These are phyloP conservation scores for Palythoa grandiflora DNA, from an alignment of 92 coral and sea anemone species.

Conservation along the genomic window DNA sequence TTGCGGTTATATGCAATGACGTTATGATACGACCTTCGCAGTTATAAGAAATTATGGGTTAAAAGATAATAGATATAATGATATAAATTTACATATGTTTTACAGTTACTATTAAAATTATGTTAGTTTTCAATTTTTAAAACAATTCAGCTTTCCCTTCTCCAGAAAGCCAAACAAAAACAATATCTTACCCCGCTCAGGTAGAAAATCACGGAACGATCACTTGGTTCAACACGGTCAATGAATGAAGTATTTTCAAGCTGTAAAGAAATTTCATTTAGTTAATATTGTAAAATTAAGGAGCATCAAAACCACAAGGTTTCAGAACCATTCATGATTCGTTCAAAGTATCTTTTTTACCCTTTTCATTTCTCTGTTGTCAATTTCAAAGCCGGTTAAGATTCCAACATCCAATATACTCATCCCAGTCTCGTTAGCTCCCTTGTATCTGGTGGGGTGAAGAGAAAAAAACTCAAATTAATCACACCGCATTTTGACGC, in stretches of 20 bases:
- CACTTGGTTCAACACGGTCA: constrained; percentile 52
- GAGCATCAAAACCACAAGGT: background rate
- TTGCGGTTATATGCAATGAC: too few relatives aligned
- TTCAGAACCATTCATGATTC: too few relatives aligned
- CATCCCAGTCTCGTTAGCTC: constrained; percentile 84
- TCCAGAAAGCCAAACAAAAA: too few relatives aligned
- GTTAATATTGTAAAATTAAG: background rate
- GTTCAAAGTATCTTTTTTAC: constrained; percentile 27
- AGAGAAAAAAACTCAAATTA: background rate
- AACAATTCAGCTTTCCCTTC: too few relatives aligned
- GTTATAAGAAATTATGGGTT: too few relatives aligned
- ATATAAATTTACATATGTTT: too few relatives aligned
- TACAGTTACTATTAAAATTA: too few relatives aligned
- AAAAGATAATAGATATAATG: too few relatives aligned
- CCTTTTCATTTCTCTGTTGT: constrained; percentile 57
- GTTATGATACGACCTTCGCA: too few relatives aligned
- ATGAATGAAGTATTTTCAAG: constrained; percentile 51
- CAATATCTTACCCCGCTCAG: constrained; percentile 40
- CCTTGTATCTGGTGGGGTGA: constrained; percentile 61
- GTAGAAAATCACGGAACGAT: constrained; percentile 57
- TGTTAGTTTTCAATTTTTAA: too few relatives aligned
- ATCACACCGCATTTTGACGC: too few relatives aligned
- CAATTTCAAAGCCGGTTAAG: constrained; percentile 80
- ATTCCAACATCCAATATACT: constrained; percentile 90
- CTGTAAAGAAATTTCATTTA: constrained; percentile 26